phyloP scores from a whole-genome alignment of 2,888 invertebrate genomes.

The Drosophila testacea region DNA sequence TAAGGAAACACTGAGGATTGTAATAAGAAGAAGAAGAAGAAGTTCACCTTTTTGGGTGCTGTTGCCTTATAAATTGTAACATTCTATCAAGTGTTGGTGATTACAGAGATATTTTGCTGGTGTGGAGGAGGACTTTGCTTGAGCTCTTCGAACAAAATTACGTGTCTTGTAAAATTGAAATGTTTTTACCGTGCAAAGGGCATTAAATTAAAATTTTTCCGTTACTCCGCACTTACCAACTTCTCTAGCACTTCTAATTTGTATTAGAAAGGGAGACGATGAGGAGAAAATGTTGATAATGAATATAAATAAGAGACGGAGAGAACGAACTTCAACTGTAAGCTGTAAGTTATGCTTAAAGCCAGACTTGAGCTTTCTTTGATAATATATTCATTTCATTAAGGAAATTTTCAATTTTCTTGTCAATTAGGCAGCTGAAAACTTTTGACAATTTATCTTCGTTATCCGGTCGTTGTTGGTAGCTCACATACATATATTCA shows the following conservation, averaged over 20 bases:
- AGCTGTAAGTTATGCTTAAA: slow-evolving; percentile 18
- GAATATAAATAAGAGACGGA: too few relatives aligned
- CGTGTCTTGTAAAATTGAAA: slow-evolving; percentile 70
- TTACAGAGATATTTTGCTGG: slow-evolving; percentile 37
- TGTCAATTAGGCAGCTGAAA: slow-evolving; percentile 72
- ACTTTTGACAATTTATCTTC: slow-evolving; percentile 77
- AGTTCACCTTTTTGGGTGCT: slow-evolving; percentile 26
- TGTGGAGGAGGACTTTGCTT: slow-evolving; percentile 13
- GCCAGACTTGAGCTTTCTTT: slow-evolving; percentile 41
- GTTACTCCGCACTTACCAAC: slow-evolving; percentile 37
- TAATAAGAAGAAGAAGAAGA: slow-evolving; percentile 21
- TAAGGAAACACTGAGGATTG: slow-evolving; percentile 5
- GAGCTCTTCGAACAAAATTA: slow-evolving; percentile 69
- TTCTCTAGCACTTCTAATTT: slow-evolving; percentile 42
- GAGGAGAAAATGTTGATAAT: slow-evolving; percentile 11
- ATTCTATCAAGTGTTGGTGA: slow-evolving; percentile 76
- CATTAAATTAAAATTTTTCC: slow-evolving; percentile 72
- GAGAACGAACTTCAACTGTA: neutral
- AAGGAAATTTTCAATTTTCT: slow-evolving; percentile 74
- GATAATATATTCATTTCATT: slow-evolving; percentile 67
- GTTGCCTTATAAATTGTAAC: slow-evolving; percentile 75
- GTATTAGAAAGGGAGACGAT: neutral
- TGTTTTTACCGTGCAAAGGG: slow-evolving; percentile 71
- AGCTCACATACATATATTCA: neutral
- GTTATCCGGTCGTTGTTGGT: slow-evolving; percentile 34